phyloP scores from a whole-genome alignment of 2,113 vertebrate genomes.

The Scophthalmus maximus region DNA sequence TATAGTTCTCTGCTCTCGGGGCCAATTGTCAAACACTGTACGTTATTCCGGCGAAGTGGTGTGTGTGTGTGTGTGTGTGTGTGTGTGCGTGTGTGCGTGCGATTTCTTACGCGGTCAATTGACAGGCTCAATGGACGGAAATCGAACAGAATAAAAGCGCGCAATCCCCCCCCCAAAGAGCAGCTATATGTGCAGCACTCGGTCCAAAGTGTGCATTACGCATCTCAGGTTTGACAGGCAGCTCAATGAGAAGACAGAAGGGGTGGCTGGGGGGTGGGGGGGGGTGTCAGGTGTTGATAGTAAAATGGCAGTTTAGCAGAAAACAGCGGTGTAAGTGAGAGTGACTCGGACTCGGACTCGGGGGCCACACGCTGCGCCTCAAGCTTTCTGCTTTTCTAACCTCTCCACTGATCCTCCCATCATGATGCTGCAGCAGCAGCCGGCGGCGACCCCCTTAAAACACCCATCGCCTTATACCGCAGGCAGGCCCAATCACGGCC shows the following conservation, averaged over 20 bases:
- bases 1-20: constrained; percentile 91
- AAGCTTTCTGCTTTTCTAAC: constrained; percentile 99
- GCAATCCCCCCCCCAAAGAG: constrained; percentile 47
- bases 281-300: constrained; percentile 57
- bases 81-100: too few species aligned
- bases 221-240: constrained; percentile 47
- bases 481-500: constrained; percentile 92
- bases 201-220: neutral
- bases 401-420: constrained; percentile 94
- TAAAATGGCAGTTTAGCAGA: constrained; percentile 70
- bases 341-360: constrained; percentile 56
- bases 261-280: too few species aligned
- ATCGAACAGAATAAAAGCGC: constrained; percentile 39
- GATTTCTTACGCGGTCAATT: constrained; percentile 88
- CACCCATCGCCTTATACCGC: constrained; percentile 86
- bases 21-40: constrained; percentile 92
- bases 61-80: too few species aligned
- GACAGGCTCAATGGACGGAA: constrained; percentile 67
- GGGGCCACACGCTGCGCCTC: constrained; percentile 88
- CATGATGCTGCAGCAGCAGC: constrained; percentile 88
- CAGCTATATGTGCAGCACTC: constrained; percentile 39
- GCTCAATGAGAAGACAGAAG: constrained; percentile 48
- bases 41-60: constrained; percentile 86
- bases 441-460: too few species aligned
- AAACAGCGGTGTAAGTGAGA: constrained; percentile 60